phyloP scores from a whole-genome alignment of 2,888 invertebrate species.

The Caenorhabditis sp. region DNA sequence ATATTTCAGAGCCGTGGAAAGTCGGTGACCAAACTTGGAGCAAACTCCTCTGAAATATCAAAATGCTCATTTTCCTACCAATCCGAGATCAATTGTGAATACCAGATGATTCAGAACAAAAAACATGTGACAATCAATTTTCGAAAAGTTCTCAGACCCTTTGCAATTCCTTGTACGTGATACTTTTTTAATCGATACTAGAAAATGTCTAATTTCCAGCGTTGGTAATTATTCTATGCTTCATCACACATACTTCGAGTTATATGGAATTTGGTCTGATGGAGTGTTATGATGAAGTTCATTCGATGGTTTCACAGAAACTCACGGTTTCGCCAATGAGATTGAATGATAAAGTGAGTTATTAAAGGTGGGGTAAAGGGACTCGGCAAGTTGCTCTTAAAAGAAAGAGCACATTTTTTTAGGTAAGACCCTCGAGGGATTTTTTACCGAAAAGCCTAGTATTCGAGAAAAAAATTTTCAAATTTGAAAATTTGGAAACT shows the following conservation, averaged over 20 bases:
- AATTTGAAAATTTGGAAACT: too few species aligned
- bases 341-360: conserved; percentile 8
- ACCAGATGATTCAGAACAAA: not conserved
- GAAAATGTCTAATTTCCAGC: conserved; percentile 9
- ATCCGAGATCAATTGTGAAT: not conserved
- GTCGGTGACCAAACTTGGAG: conserved; percentile 15
- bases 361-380: too few species aligned
- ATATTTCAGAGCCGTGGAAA: conserved; percentile 8
- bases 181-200: not conserved
- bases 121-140: conserved; percentile 14
- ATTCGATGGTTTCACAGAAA: conserved; percentile 8
- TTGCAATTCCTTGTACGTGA: conserved; percentile 24
- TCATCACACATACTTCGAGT: conserved; percentile 16
- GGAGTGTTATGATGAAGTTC: conserved; percentile 7
- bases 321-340: conserved; percentile 7
- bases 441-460: too few species aligned
- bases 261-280: conserved; percentile 29
- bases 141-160: conserved; percentile 19
- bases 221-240: conserved; percentile 19
- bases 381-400: too few species aligned
- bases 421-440: too few species aligned
- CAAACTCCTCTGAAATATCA: conserved; percentile 11
- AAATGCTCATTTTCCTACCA: conserved; percentile 21
- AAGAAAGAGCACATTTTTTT: too few species aligned
- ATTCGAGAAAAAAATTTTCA: too few species aligned